Evolutionary conservation across 1,140 invertebrate species (phyloP).

Genomic region (Dryas iulia): DNA sequence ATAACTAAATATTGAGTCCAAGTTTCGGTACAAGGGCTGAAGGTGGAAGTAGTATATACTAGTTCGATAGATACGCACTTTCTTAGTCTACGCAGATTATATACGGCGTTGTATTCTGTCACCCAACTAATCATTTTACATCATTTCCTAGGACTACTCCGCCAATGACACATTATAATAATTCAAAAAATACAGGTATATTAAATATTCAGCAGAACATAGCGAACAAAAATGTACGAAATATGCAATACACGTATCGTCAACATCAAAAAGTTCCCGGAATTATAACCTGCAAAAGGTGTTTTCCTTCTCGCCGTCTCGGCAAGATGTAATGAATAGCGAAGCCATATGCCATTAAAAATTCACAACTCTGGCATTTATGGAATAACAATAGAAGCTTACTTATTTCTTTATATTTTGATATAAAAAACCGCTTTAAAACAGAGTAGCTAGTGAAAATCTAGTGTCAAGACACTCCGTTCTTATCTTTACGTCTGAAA

Average conservation of each 20-base stretch:
- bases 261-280: neutral
- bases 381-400: neutral
- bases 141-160: neutral
- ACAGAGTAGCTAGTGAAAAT: too few species aligned
- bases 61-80: too few species aligned
- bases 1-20: too few species aligned
- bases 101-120: neutral
- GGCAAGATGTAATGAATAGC: neutral
- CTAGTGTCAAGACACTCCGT: too few species aligned
- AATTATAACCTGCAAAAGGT: neutral
- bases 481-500: too few species aligned
- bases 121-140: neutral
- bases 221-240: neutral
- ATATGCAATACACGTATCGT: slow-evolving; percentile 1
- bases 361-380: neutral
- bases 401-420: too few species aligned
- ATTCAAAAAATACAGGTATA: slow-evolving; percentile 1
- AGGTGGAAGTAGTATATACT: too few species aligned
- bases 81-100: neutral
- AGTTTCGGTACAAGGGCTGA: too few species aligned
- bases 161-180: neutral
- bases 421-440: too few species aligned
- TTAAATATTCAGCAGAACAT: neutral
- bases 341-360: neutral
- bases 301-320: neutral